These are phyloP conservation scores for Huso huso DNA, from an alignment of 2,797 vertebrate species.

Conservation along the genomic window DNA sequence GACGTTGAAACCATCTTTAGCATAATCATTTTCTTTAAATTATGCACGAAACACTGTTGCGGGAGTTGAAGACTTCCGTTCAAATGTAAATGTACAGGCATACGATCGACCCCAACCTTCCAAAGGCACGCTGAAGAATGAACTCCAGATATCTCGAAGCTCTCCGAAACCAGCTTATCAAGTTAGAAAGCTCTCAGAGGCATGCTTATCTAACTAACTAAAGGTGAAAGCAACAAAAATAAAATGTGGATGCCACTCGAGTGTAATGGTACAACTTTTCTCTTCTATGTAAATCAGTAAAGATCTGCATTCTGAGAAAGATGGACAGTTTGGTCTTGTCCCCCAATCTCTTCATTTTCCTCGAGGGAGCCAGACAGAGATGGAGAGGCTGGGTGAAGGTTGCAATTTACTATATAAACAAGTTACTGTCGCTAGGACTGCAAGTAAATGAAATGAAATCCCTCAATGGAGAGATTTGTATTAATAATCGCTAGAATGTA, in stretches of 20 bases:
- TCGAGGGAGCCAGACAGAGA: background rate
- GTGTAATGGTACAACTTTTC: background rate
- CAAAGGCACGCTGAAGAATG: background rate
- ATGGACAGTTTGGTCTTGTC: background rate
- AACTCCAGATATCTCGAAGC: background rate
- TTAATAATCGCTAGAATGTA: no score
- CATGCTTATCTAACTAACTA: constrained; percentile 1
- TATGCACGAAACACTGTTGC: background rate
- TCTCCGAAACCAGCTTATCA: background rate
- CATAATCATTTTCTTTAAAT: background rate
- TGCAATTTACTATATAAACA: background rate
- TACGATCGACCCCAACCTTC: background rate
- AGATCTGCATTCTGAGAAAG: background rate
- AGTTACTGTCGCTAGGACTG: no score
- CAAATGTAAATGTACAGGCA: no score
- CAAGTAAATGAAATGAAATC: no score
- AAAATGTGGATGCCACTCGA: background rate
- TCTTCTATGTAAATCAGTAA: background rate
- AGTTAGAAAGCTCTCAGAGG: background rate
- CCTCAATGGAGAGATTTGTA: no score
- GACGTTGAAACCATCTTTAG: background rate
- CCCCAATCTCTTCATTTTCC: background rate
- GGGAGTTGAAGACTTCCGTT: no score
- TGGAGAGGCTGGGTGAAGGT: background rate
- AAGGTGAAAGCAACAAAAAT: background rate